Conservation (phyloP, 2,888 invertebrate genomes). For the Thymelicus acteon region DNA sequence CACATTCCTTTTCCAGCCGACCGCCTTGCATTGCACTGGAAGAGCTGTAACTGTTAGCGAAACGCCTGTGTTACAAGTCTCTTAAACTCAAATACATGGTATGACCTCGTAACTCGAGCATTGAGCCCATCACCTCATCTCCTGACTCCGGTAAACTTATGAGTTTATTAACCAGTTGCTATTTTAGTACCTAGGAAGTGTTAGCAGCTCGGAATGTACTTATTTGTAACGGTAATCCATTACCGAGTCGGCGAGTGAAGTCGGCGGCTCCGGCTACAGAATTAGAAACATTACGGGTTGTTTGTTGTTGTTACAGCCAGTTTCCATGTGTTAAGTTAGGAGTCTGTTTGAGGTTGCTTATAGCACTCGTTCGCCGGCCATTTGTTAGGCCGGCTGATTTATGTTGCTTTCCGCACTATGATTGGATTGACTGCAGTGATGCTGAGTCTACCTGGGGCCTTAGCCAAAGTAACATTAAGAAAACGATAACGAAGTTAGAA, state of each 20-base stretch:
- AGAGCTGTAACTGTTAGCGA: too few relatives aligned
- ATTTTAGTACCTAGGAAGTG: conserved; percentile 9
- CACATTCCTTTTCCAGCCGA: too few relatives aligned
- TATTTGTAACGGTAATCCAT: conserved; percentile 14
- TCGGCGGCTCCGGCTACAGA: conserved; percentile 4
- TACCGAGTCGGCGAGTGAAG: conserved; percentile 10
- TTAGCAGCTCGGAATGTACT: neutral
- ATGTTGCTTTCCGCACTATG: neutral
- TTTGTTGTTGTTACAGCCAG: conserved; percentile 4
- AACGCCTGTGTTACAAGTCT: too few relatives aligned
- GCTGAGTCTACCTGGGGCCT: too few relatives aligned
- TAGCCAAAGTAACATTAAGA: too few relatives aligned
- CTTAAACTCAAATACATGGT: too few relatives aligned
- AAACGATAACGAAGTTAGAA: too few relatives aligned
- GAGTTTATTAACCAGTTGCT: conserved; percentile 6
- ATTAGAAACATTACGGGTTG: conserved; percentile 9
- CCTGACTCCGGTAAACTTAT: neutral
- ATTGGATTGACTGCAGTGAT: too few relatives aligned
- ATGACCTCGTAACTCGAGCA: neutral
- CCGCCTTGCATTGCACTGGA: too few relatives aligned
- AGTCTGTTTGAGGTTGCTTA: neutral
- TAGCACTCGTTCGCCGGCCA: neutral
- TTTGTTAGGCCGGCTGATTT: neutral
- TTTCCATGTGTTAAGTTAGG: conserved; percentile 6
- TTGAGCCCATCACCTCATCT: neutral